Conservation (phyloP, 1,140 invertebrate genomes). For the Aethina tumida region DNA sequence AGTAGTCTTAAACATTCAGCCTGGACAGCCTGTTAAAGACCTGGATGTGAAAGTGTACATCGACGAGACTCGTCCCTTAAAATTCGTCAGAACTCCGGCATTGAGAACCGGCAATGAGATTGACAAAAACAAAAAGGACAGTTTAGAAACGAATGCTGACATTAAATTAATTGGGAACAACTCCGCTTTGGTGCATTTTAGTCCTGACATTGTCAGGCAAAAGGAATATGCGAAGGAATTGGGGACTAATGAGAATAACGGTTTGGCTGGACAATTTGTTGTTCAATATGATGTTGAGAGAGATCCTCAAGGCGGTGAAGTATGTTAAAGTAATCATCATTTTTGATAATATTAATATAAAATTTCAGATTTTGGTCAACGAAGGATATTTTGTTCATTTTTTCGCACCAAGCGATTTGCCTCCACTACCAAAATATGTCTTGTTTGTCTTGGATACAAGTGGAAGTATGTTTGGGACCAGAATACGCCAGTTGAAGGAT, state of each 20-base stretch:
- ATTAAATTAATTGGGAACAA: slow-evolving; percentile 28
- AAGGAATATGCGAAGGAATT: slow-evolving; percentile 27
- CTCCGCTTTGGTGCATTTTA: slow-evolving; percentile 32
- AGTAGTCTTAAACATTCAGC: slow-evolving; percentile 49
- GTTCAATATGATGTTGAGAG: slow-evolving; percentile 55
- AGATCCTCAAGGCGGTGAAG: slow-evolving; percentile 41
- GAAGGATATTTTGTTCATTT: slow-evolving; percentile 73
- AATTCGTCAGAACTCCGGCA: slow-evolving; percentile 43
- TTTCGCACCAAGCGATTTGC: slow-evolving; percentile 50
- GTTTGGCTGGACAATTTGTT: slow-evolving; percentile 50
- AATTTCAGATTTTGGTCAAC: slow-evolving; percentile 40
- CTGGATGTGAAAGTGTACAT: slow-evolving; percentile 47
- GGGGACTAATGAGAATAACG: slow-evolving; percentile 33
- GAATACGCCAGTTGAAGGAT: slow-evolving; percentile 52
- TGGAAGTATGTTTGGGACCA: slow-evolving; percentile 50
- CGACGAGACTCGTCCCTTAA: slow-evolving; percentile 45
- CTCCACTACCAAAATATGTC: slow-evolving; percentile 54
- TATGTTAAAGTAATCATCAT: slow-evolving; percentile 29
- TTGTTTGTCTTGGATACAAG: slow-evolving; percentile 63
- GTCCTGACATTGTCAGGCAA: slow-evolving; percentile 41
- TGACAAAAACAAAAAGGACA: slow-evolving; percentile 17
- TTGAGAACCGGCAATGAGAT: slow-evolving; percentile 43
- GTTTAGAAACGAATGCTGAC: slow-evolving; percentile 24
- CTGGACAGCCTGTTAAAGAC: slow-evolving; percentile 41
- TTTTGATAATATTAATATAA: slow-evolving; percentile 7